A percentile compares a stretch with the other conserved stretches of the same genome.
Evolutionary conservation across 2,888 invertebrate genomes (phyloP).

Genomic region (Drosophila tanythrix): DNA sequence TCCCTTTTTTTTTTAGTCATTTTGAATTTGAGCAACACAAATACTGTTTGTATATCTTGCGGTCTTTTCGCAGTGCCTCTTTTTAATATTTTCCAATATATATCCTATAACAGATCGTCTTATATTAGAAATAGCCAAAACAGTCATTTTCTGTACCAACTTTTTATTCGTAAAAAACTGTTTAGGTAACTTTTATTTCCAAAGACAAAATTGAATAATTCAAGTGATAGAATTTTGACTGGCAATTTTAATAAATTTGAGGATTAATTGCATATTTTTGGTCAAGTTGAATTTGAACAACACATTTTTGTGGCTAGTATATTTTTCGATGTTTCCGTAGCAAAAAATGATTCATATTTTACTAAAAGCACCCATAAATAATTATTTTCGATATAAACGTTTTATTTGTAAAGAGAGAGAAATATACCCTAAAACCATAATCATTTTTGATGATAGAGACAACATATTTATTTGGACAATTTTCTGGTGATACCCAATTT

Average conservation of each 20-base stretch:
- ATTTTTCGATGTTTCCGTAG: not conserved
- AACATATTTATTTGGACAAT: conserved; percentile 16
- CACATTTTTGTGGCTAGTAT: not conserved
- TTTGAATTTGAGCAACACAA: not conserved
- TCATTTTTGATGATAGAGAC: conserved; percentile 6
- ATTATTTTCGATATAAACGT: not conserved
- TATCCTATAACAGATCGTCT: not conserved
- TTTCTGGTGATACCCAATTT: not conserved
- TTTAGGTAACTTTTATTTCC: not conserved
- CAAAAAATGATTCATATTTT: not conserved
- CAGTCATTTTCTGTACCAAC: not conserved
- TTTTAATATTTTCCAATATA: not conserved
- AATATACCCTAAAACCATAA: not conserved
- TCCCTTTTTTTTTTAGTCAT: not conserved
- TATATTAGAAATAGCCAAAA: not conserved
- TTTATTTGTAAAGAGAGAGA: not conserved
- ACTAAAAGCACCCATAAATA: not conserved
- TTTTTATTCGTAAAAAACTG: not conserved
- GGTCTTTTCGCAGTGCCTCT: too few relatives aligned
- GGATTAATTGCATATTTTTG: too few relatives aligned
- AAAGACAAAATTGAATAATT: not conserved
- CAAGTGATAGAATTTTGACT: not conserved
- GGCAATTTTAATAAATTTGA: not conserved
- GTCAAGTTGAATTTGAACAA: not conserved
- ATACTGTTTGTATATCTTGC: not conserved